These are phyloP conservation scores for Sus cebifrons DNA, from an alignment of 2,797 vertebrate species.

Conservation along the genomic window DNA sequence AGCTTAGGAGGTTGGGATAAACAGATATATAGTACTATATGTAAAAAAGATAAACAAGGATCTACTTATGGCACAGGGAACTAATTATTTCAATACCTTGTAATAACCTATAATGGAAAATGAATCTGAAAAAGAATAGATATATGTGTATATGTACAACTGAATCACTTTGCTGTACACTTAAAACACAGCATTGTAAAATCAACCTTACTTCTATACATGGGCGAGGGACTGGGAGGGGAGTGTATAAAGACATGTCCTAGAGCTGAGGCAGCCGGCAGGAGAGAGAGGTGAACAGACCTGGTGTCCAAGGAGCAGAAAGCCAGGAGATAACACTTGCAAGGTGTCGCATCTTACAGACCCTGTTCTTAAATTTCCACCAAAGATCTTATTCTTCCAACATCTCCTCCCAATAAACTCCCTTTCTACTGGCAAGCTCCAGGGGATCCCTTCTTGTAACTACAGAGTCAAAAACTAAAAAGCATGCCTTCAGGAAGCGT, in stretches of 20 bases:
- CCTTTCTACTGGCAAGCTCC: not conserved
- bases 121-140: too few relatives aligned
- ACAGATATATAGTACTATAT: not conserved
- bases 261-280: not conserved
- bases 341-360: not conserved
- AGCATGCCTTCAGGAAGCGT: not conserved
- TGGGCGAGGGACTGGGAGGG: too few relatives aligned
- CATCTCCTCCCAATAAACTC: not conserved
- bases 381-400: not conserved
- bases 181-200: not conserved
- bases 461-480: not conserved
- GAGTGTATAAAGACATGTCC: too few relatives aligned
- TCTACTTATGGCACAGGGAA: not conserved
- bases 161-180: not conserved
- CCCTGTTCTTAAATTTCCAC: not conserved
- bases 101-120: not conserved
- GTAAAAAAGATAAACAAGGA: not conserved
- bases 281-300: not conserved
- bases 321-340: not conserved
- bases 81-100: not conserved
- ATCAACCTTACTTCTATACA: not conserved
- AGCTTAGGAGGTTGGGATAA: not conserved
- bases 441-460: not conserved
- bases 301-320: not conserved
- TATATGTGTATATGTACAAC: accelerated